A percentile compares a stretch with the other conserved stretches of the same genome.
Evolutionary conservation across 1,140 invertebrate genomes (phyloP).

Genomic region (Geopemphigus sp.): DNA sequence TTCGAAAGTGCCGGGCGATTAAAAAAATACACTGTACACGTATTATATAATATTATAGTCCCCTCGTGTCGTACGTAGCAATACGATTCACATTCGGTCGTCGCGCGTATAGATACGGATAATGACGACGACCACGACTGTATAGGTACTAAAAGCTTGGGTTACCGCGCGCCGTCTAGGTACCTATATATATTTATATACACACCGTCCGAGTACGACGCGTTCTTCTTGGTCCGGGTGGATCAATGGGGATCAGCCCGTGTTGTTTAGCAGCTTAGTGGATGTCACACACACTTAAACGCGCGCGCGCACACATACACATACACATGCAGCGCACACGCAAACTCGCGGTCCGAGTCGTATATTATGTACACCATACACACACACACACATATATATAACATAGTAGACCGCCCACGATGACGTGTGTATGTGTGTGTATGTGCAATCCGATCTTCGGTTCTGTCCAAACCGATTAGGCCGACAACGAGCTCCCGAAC

Average conservation of each 20-base stretch:
- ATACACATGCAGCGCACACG: too few species aligned
- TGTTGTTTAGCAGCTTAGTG: constrained; percentile 45
- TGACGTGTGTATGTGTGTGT: background rate
- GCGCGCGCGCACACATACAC: too few species aligned
- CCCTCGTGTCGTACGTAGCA: background rate
- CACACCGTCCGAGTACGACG: too few species aligned
- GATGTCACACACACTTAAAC: constrained; percentile 44
- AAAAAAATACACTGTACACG: background rate
- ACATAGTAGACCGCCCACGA: constrained; percentile 32
- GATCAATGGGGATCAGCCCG: constrained; percentile 38
- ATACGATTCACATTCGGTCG: background rate
- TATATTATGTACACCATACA: too few species aligned
- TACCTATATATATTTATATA: background rate
- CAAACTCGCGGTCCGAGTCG: too few species aligned
- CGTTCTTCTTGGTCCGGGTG: background rate
- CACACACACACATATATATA: too few species aligned
- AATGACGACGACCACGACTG: background rate
- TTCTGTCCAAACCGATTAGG: constrained; percentile 49
- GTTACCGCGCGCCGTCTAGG: too few species aligned
- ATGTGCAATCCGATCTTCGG: constrained; percentile 34
- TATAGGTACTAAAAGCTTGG: too few species aligned
- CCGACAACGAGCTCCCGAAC: constrained; percentile 39
- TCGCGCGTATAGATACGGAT: background rate
- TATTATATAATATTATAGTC: background rate
- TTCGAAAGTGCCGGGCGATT: background rate